These are phyloP conservation scores for Trichoplusia ni DNA, from an alignment of 1,140 invertebrate genomes.

Conservation along the genomic window DNA sequence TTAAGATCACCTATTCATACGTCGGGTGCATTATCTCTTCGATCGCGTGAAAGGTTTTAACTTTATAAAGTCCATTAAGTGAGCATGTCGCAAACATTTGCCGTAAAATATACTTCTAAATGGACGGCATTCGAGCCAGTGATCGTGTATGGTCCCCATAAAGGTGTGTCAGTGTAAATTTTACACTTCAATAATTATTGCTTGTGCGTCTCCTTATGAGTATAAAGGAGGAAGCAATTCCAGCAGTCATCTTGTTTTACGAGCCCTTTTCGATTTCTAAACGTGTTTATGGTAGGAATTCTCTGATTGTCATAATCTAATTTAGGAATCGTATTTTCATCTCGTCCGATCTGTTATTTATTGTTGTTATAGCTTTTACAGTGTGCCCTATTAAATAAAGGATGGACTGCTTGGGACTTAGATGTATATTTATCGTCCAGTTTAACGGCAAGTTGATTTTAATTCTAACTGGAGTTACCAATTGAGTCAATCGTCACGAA, in stretches of 20 bases:
- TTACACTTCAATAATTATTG: conserved; percentile 64
- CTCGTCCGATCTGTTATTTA: not conserved
- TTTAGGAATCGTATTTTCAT: conserved; percentile 23
- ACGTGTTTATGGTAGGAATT: conserved; percentile 59
- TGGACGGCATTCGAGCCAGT: conserved; percentile 34
- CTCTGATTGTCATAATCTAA: conserved; percentile 47
- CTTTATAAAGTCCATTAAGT: conserved; percentile 68
- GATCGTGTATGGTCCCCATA: conserved; percentile 44
- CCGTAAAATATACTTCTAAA: conserved; percentile 59
- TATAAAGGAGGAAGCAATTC: conserved; percentile 56
- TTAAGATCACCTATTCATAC: conserved; percentile 78
- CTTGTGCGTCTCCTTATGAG: conserved; percentile 40
- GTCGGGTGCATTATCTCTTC: conserved; percentile 61
- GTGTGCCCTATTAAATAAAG: not conserved
- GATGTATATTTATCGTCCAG: no score
- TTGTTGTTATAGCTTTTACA: conserved; percentile 14
- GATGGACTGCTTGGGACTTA: not conserved
- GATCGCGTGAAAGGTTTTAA: conserved; percentile 69
- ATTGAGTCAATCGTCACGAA: conserved; percentile 34
- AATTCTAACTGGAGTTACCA: no score
- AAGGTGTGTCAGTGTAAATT: conserved; percentile 67
- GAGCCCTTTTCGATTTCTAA: conserved; percentile 57
- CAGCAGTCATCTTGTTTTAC: conserved; percentile 58
- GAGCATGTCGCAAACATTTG: conserved; percentile 57
- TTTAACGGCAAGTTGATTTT: no score